Conservation (phyloP, 2,113 vertebrate species). For the Trinectes maculatus region DNA sequence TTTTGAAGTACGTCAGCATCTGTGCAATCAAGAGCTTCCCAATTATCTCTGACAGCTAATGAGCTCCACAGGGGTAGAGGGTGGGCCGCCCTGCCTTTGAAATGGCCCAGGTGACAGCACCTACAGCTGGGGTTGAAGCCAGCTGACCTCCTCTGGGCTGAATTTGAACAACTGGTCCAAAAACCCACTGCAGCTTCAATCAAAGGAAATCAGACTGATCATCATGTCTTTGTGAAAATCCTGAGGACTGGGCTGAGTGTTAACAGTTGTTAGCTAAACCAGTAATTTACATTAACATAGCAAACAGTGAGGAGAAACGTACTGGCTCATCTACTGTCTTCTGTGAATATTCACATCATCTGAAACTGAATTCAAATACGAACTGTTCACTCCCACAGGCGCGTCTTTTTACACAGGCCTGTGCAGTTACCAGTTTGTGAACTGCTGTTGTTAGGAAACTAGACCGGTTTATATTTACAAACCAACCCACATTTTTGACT, state of each 20-base stretch:
- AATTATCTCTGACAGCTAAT: slow-evolving; percentile 61
- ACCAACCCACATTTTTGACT: background rate
- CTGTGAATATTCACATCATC: background rate
- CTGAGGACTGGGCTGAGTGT: background rate
- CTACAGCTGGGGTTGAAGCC: slow-evolving; percentile 18
- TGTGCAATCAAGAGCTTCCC: slow-evolving; percentile 48
- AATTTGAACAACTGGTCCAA: slow-evolving; percentile 12
- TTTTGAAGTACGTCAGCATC: slow-evolving; percentile 76
- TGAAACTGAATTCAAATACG: background rate
- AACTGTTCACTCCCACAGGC: background rate
- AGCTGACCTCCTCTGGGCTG: slow-evolving; percentile 34
- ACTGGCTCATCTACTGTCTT: background rate
- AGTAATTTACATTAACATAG: background rate
- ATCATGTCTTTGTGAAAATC: background rate
- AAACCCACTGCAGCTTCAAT: background rate
- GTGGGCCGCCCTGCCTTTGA: slow-evolving; percentile 39
- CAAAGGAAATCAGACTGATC: background rate
- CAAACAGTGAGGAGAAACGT: background rate
- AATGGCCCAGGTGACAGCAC: slow-evolving; percentile 22
- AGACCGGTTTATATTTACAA: background rate
- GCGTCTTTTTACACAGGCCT: no score
- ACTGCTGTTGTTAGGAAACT: background rate
- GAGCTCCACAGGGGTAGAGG: slow-evolving; percentile 42
- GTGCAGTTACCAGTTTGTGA: no score
- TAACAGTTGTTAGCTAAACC: background rate